Evolutionary conservation across 2,888 invertebrate species (phyloP).

Genomic region (Campoplex nolae): DNA sequence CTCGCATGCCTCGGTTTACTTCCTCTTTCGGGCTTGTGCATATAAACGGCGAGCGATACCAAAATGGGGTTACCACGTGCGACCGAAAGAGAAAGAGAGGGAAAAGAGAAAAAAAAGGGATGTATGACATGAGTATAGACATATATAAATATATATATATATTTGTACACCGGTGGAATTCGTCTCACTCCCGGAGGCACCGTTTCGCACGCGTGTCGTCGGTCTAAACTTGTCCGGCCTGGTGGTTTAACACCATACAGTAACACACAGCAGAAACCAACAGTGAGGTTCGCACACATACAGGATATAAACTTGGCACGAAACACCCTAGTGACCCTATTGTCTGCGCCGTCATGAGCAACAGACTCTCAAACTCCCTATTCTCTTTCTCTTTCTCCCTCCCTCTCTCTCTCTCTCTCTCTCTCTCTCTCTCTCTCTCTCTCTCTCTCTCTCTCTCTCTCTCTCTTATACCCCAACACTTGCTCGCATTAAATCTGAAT

Average conservation of each 20-base stretch:
- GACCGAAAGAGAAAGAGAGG: conserved; percentile 5
- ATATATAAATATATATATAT: neutral
- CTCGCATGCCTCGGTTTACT: conserved; percentile 21
- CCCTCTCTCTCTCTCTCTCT: conserved; percentile 24
- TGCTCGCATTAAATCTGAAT: conserved; percentile 80
- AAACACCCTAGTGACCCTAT: conserved; percentile 81
- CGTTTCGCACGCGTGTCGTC: conserved; percentile 52
- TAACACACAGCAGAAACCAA: conserved; percentile 30
- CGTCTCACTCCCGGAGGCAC: conserved; percentile 44
- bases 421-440: conserved; percentile 10
- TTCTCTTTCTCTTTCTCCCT: conserved; percentile 2
- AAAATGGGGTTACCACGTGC: conserved; percentile 2
- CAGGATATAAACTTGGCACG: conserved; percentile 79
- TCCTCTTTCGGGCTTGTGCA: conserved; percentile 22
- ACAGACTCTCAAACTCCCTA: conserved; percentile 65
- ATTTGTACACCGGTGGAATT: conserved; percentile 18
- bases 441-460: neutral
- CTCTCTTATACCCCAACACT: conserved; percentile 45
- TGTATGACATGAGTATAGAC: conserved; percentile 7
- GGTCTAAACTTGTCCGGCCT: conserved; percentile 79
- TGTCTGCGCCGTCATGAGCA: conserved; percentile 76
- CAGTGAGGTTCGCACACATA: conserved; percentile 15
- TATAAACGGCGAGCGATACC: conserved; percentile 4
- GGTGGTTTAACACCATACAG: conserved; percentile 14
- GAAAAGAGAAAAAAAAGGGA: neutral